Evolutionary conservation across 2,797 vertebrate species (phyloP).

Genomic region (Cyprinella venusta): DNA sequence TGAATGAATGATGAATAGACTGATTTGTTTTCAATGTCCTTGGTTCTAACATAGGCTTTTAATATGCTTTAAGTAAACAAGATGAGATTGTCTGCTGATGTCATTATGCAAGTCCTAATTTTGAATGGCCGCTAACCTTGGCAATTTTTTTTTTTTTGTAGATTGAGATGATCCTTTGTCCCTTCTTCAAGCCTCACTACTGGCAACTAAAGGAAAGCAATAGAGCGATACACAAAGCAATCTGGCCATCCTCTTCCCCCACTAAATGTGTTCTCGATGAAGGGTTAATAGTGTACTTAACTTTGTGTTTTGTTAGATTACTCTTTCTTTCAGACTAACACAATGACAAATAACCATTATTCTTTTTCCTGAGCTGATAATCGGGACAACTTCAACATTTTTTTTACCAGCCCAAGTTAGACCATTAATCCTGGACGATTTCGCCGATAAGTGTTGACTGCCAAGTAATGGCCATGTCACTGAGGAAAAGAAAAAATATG

Average conservation of each 20-base stretch:
- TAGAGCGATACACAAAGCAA: conserved; percentile 55
- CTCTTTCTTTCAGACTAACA: conserved; percentile 90
- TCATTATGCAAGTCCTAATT: conserved; percentile 12
- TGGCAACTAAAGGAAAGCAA: conserved; percentile 40
- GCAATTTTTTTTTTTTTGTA: conserved; percentile 41
- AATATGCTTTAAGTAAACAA: conserved; percentile 19
- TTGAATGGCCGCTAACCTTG: conserved; percentile 39
- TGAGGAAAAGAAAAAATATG: conserved; percentile 88
- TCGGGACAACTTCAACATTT: conserved; percentile 99
- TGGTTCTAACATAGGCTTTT: conserved; percentile 27
- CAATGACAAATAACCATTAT: conserved; percentile 99
- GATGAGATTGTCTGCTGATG: conserved; percentile 22
- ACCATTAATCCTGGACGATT: conserved; percentile 99
- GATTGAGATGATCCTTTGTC: conserved; percentile 21
- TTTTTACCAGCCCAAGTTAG: conserved; percentile 92
- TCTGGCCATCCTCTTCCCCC: conserved; percentile 60
- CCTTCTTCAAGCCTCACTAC: conserved; percentile 15
- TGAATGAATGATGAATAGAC: conserved; percentile 5
- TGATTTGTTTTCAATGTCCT: conserved; percentile 22
- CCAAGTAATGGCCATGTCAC: conserved; percentile 98
- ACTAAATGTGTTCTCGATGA: conserved; percentile 73
- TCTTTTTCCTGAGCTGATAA: conserved; percentile 98
- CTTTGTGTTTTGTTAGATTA: conserved; percentile 84
- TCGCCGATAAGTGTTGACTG: conserved; percentile 96
- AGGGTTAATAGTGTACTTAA: conserved; percentile 90